These are phyloP conservation scores for Microplitis mediator DNA, from an alignment of 1,140 invertebrate genomes.

Conservation along the genomic window DNA sequence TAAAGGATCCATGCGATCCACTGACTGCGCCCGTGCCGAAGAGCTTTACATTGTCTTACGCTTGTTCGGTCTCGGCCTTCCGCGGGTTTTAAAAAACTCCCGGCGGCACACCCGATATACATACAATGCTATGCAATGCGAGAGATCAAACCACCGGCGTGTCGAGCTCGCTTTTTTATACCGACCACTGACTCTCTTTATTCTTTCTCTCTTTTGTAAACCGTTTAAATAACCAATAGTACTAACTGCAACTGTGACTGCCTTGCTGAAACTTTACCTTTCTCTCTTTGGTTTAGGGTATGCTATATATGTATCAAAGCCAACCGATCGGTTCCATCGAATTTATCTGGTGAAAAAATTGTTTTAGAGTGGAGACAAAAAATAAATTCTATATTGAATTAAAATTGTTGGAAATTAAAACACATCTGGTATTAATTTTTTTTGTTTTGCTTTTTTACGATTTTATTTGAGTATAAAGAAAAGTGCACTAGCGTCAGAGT, in stretches of 20 bases:
- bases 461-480: background rate
- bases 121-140: conserved; percentile 50
- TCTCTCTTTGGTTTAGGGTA: background rate
- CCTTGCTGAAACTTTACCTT: background rate
- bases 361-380: background rate
- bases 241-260: too few relatives aligned
- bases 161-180: conserved; percentile 18
- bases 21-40: conserved; percentile 13
- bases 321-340: background rate
- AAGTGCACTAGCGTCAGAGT: background rate
- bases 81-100: conserved; percentile 9
- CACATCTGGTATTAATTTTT: background rate
- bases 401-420: background rate
- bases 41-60: conserved; percentile 44
- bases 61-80: conserved; percentile 15
- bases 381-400: background rate
- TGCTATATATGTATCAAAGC: too few relatives aligned
- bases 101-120: conserved; percentile 44
- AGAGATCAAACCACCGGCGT: conserved; percentile 36
- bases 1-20: background rate
- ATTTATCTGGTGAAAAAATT: background rate
- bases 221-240: too few relatives aligned
- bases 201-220: background rate
- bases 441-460: background rate
- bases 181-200: background rate